Evolutionary conservation across 2,888 invertebrate genomes (phyloP), one percentile per base, ranked within the genome.

Genomic region (Smittia sp.): DNA sequence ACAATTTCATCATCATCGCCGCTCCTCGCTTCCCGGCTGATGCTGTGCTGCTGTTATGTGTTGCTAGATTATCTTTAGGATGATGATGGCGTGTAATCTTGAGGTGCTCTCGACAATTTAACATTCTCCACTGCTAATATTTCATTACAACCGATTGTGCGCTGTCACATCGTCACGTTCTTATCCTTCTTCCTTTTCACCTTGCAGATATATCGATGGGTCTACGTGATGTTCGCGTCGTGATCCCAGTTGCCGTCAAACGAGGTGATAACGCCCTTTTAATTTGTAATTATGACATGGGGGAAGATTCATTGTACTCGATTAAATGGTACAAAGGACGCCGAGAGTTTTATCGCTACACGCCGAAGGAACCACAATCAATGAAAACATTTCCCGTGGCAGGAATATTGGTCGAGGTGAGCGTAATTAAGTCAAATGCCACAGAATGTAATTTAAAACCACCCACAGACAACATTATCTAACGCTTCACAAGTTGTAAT

Each of bases 251-350:
- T 70, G 88, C 90, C 0, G 89, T 87, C 22, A 84, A 86, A 75
- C 84, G 87, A 46, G 89, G 89, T 7, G 72, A 62, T 72, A 85
- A 85, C 77, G 89, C 88, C 11, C 83, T 85, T 75, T 84, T 91
- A 77, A 84, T 85, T 77, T 94, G 94, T 82, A 85, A 87, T 76
- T 89, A 93, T 78, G 90, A 93, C 79, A 87, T 92, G 83, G 90
- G 92, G 80, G 89, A 87, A 6, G 89, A 88, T 32, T 88, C 87
- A 1, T 84, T 94, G 54, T 94, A 93, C 83, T 88, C 92, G 1
- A 91, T 94, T 69, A 93, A 93, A 83, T 94, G 93, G 93, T 89
- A 89, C 80, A 84, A 86, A 63, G 86, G 86, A 1, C 84, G 84
- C 75, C 79, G 86, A 1, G 89, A 89, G 80, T 89, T 89, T 81